Conservation (phyloP, 2,888 invertebrate species). For the Drosophila nr. perissopoda region DNA sequence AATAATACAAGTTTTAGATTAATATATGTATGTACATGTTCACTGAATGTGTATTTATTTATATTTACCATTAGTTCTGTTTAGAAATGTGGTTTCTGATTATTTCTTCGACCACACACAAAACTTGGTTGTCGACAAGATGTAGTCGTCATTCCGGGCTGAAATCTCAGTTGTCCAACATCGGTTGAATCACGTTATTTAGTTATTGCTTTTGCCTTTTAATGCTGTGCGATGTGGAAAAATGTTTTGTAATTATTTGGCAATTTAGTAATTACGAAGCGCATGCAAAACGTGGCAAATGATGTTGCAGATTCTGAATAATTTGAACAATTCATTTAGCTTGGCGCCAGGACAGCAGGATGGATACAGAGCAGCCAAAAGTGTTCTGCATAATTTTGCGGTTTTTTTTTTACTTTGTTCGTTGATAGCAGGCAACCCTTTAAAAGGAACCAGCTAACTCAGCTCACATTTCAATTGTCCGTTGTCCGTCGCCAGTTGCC, state of each 20-base stretch:
- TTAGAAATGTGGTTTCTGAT: neutral
- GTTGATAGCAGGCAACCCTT: slow-evolving; percentile 1
- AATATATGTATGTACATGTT: neutral
- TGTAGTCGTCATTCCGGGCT: no score
- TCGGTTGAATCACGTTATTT: neutral
- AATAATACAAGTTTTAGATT: neutral
- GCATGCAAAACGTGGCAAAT: slow-evolving; percentile 58
- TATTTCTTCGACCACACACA: neutral
- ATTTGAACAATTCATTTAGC: slow-evolving; percentile 44
- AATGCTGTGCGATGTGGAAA: slow-evolving; percentile 68
- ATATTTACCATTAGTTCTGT: neutral
- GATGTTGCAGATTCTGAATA: slow-evolving; percentile 48
- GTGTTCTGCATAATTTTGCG: slow-evolving; percentile 63
- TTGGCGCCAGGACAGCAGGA: neutral
- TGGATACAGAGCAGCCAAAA: slow-evolving; percentile 17
- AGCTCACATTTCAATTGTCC: slow-evolving; percentile 73
- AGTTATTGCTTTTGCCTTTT: slow-evolving; percentile 26
- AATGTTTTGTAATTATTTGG: slow-evolving; percentile 74
- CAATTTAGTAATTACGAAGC: slow-evolving; percentile 66
- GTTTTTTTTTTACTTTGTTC: slow-evolving; percentile 12
- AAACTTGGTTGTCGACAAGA: neutral
- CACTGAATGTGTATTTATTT: neutral
- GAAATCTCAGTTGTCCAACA: slow-evolving; percentile 32
- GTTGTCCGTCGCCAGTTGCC: slow-evolving; percentile 11
- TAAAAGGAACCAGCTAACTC: slow-evolving; percentile 16